These are phyloP conservation scores for Darwinula stevensoni DNA, from an alignment of 2,888 invertebrate species.

Conservation along the genomic window DNA sequence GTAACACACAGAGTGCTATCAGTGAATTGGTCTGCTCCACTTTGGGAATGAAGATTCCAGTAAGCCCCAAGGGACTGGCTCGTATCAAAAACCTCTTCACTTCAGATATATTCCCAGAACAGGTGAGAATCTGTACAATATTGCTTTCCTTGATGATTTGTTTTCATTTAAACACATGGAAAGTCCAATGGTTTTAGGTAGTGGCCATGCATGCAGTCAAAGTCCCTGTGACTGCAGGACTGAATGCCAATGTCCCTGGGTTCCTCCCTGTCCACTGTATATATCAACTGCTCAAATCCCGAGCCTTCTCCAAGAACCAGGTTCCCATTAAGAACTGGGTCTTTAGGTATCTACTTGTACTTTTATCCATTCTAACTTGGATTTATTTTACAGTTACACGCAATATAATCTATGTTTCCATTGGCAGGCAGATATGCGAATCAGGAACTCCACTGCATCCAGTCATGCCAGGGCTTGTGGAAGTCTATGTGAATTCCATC, in stretches of 20 bases:
- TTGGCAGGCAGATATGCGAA: constrained; percentile 47
- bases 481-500: constrained; percentile 78
- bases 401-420: no score
- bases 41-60: constrained; percentile 74
- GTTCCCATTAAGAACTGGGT: constrained; percentile 93
- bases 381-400: neutral
- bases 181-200: constrained; percentile 22
- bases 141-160: neutral
- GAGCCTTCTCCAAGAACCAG: constrained; percentile 82
- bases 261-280: constrained; percentile 89
- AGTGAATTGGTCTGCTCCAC: constrained; percentile 78
- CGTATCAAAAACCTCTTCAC: constrained; percentile 78
- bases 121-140: constrained; percentile 22
- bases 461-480: constrained; percentile 65
- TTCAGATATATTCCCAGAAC: constrained; percentile 87
- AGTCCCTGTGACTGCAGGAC: constrained; percentile 65
- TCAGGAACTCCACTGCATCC: constrained; percentile 73
- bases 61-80: constrained; percentile 53
- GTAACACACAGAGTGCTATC: constrained; percentile 70
- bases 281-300: constrained; percentile 67
- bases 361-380: constrained; percentile 3
- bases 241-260: constrained; percentile 63
- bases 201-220: constrained; percentile 85
- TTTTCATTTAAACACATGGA: neutral
- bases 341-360: constrained; percentile 24